phyloP scores from a whole-genome alignment of 2,113 vertebrate species.

The Dryoscopus gambensis region DNA sequence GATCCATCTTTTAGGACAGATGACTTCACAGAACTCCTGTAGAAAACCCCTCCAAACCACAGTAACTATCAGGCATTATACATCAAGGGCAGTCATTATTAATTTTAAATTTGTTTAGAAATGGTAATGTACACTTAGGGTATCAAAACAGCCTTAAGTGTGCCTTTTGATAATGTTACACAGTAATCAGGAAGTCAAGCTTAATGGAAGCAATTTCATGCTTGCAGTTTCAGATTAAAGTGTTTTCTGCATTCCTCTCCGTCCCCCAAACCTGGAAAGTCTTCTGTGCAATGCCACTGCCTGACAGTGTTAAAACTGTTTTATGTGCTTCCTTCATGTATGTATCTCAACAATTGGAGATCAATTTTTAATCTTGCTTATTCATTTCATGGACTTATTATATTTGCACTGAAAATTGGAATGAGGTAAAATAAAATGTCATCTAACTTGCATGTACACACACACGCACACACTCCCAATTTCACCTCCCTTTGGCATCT shows the following conservation, averaged over 20 bases:
- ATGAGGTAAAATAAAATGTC: neutral
- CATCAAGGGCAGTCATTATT: neutral
- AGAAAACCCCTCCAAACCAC: neutral
- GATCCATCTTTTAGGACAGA: neutral
- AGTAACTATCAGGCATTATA: neutral
- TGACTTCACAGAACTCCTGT: neutral
- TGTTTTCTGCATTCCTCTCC: neutral
- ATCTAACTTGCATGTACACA: neutral
- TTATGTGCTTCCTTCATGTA: neutral
- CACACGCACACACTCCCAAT: neutral
- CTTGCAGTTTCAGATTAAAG: constrained; percentile 12
- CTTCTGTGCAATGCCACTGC: neutral
- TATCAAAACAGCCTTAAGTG: neutral
- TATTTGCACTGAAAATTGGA: neutral
- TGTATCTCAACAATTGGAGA: neutral
- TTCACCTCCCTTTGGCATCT: neutral
- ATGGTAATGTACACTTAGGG: neutral
- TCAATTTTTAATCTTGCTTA: neutral
- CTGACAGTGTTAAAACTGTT: neutral
- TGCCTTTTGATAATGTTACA: neutral
- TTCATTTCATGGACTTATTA: neutral
- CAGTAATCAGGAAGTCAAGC: constrained; percentile 11
- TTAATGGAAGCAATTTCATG: constrained; percentile 29
- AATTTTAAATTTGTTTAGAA: neutral
- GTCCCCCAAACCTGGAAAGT: neutral